Conservation (phyloP, 2,888 invertebrate genomes). For the Doris montereyensis region DNA sequence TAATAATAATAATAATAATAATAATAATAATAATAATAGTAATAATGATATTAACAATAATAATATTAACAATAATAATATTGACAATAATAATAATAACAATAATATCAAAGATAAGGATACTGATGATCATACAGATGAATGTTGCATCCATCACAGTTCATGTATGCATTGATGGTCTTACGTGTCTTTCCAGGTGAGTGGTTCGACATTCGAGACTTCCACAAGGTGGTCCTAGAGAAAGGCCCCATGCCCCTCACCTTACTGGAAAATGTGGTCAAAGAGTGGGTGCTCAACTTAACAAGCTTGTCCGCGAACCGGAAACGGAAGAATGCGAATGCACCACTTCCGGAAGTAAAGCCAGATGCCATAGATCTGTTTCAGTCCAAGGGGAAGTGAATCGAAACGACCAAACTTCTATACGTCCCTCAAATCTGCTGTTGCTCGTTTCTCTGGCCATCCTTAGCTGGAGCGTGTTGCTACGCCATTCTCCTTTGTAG, state of each 20-base stretch:
- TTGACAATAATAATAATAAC: neutral
- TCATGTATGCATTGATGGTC: too few relatives aligned
- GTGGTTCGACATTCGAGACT: constrained; percentile 66
- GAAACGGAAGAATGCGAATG: too few relatives aligned
- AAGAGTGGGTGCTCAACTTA: constrained; percentile 51
- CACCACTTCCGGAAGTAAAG: too few relatives aligned
- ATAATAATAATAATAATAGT: neutral
- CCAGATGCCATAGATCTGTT: too few relatives aligned
- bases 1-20: neutral
- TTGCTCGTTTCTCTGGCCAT: too few relatives aligned
- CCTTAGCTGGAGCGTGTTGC: too few relatives aligned
- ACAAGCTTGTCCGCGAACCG: too few relatives aligned
- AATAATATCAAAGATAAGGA: neutral
- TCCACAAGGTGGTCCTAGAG: constrained; percentile 68
- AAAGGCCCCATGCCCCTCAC: constrained; percentile 63
- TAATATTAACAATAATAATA: neutral
- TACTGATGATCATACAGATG: neutral
- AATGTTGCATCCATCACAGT: too few relatives aligned
- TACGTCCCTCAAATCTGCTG: too few relatives aligned
- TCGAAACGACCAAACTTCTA: too few relatives aligned
- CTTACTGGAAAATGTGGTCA: constrained; percentile 60
- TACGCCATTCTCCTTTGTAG: too few relatives aligned
- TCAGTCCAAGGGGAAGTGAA: too few relatives aligned
- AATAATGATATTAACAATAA: neutral
- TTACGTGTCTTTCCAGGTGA: constrained; percentile 53